Evolutionary conservation across 1,140 invertebrate species (phyloP), one percentile per base, ranked within the genome.

Genomic region (Antheraea mylitta): DNA sequence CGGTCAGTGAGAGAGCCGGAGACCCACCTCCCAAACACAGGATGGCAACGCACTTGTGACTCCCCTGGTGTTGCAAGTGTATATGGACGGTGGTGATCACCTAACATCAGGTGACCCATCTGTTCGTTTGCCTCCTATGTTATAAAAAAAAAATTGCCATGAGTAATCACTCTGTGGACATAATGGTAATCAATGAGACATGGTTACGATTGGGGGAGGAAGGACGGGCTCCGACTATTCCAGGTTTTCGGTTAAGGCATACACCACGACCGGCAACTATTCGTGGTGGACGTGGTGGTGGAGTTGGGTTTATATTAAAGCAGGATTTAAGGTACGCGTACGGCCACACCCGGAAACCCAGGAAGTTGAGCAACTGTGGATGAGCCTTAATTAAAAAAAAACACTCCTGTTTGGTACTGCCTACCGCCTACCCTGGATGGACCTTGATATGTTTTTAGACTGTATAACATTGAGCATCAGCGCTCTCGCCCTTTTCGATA

Each of bases 301-400:
- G 13, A 62, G 38, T 42, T 64, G n/a, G 66, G 13, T 71, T 64
- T 71, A 67, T 18, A 64, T 71, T 6, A 68, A 37, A 61, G 38
- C 3, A n/a, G 66, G 53, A 2, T 7, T 65, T 1, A 59, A 18
- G 9, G 64, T 53, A 8, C 53, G 63, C 10, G n/a, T 61, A 0
- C n/a, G 64, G 59, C 7, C 63, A 18, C 68, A 69, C n/a, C 36
- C 62, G 16, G 62, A 18, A 13, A 36, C 37, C 9, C 9, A 11
- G 3, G n/a, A 63, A 9, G 64, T 80, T 7, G 77, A 81, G 66
- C 72, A 77, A 60, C 19, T 79, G 22, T 81, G 79, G 75, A n/a
- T 78, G n/a, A 70, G 72, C 42, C 10, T 77, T 0, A 45, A 22
- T 11, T 19, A 60, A 8, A 71, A 65, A 18, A 19, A 16, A 16